Base-by-base conservation (phyloP, 2,888 invertebrate species). In the Steromphala cineraria region DNA sequence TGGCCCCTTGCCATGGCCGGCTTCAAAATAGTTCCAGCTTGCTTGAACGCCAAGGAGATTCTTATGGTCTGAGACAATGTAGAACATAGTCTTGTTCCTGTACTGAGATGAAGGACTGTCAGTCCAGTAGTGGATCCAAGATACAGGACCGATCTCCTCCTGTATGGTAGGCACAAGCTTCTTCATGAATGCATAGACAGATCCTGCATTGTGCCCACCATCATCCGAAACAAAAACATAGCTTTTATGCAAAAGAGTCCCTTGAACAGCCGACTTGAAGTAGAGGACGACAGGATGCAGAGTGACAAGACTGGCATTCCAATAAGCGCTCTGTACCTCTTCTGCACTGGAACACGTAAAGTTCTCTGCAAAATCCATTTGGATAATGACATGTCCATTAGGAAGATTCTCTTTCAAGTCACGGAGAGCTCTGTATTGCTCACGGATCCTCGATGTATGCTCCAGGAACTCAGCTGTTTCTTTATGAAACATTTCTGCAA, bases 311-410 rank as follows among this genome's bases (percentile, higher is more conserved):
- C 55, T 80, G n/a, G 46, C n/a, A 76, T 83, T 84, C 84, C 84
- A 85, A 62, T 87, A 83, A 0, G 85, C 82, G n/a, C 78, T 76
- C 75, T 86, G 86, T 5, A 87, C 78, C 52, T 86, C 84, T 36
- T 85, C 81, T 13, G 78, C 24, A 13, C 82, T 52, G 17, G 79
- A 46, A 71, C 84, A 86, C 0, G 77, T 55, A 52, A 67, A 86
- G 55, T 84, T 86, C 77, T 83, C 85, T 2, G 83, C 80, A 77
- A 84, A 85, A 46, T 87, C 85, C 86, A 86, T 86, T 40, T 84
- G 85, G 5, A 83, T 21, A 15, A 87, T 75, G 13, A 81, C 31
- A 36, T 84, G 67, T 0, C 56, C 17, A 13, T 46, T 52, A 19
- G 83, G 82, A 7, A 85, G 71, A 19, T 82, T 83, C 46, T 82